phyloP scores from a whole-genome alignment of 35 echinoderm and acorn worm species.

The Lytechinus variegatus region DNA sequence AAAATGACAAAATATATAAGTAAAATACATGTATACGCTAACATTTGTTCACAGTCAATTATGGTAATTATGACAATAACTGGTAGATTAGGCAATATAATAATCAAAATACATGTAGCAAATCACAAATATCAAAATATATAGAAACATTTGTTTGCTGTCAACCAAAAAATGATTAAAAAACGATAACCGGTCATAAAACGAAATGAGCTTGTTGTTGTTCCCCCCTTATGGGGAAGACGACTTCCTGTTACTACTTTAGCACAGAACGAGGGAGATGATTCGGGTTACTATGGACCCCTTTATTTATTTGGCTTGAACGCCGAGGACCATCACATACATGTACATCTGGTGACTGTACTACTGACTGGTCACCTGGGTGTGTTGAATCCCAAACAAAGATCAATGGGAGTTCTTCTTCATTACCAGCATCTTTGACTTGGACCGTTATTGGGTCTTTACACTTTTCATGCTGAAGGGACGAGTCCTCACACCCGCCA shows the following conservation, averaged over 20 bases:
- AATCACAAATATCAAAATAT: no score
- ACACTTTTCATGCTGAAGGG: not conserved
- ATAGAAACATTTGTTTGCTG: no score
- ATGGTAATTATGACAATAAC: no score
- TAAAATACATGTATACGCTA: no score
- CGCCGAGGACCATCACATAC: not conserved
- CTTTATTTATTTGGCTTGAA: not conserved
- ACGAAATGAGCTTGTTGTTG: no score
- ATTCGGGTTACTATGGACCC: not conserved
- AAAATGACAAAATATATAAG: no score
- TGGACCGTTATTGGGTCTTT: not conserved
- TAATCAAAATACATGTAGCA: no score
- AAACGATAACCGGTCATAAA: no score
- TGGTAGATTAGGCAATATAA: no score
- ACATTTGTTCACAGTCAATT: no score
- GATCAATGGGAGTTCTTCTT: not conserved
- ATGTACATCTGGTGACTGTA: not conserved
- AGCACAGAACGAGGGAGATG: not conserved
- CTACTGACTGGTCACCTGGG: not conserved
- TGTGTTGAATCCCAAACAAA: not conserved
- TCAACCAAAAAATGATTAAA: no score
- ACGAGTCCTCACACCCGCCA: not conserved
- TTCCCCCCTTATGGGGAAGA: not conserved
- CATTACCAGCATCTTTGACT: not conserved
- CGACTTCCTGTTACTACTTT: not conserved